A percentile compares a stretch with the other conserved stretches of the same genome.
These are phyloP conservation scores for Danaus chrysippus DNA, from an alignment of 2,888 invertebrate genomes.

Conservation along the genomic window DNA sequence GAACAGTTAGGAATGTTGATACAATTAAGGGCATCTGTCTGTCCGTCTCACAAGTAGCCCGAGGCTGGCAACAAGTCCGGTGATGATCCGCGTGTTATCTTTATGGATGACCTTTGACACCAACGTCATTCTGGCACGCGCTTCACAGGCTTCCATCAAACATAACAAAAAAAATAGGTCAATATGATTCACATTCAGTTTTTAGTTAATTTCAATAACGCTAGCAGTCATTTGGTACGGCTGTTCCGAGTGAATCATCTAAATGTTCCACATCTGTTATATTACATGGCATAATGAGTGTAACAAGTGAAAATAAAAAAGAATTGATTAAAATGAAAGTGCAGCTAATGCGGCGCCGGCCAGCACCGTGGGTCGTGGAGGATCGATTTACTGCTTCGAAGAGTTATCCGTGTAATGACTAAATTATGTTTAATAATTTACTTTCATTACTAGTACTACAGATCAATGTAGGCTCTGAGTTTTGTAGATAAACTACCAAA, in stretches of 20 bases:
- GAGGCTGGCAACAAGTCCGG: too few relatives aligned
- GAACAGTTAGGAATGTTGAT: too few relatives aligned
- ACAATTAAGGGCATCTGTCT: too few relatives aligned
- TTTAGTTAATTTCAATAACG: too few relatives aligned
- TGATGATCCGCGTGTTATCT: conserved; percentile 2
- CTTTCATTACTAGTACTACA: too few relatives aligned
- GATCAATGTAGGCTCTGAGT: too few relatives aligned
- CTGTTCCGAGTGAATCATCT: too few relatives aligned
- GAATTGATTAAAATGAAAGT: conserved; percentile 22
- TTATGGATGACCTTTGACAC: conserved; percentile 22
- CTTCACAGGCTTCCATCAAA: too few relatives aligned
- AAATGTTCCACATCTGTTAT: conserved; percentile 1
- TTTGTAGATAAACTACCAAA: too few relatives aligned
- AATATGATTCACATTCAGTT: too few relatives aligned
- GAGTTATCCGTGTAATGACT: neutral
- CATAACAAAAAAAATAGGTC: too few relatives aligned
- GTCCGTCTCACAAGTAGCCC: neutral
- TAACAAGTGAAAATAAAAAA: conserved; percentile 6
- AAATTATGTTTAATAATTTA: neutral
- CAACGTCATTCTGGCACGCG: conserved; percentile 7
- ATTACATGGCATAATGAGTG: neutral
- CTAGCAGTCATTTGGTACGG: too few relatives aligned
- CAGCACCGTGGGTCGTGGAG: neutral
- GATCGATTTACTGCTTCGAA: conserved; percentile 11
- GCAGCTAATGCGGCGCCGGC: neutral